phyloP scores from a whole-genome alignment of 2,113 vertebrate genomes.

The Dromiciops gliroides region DNA sequence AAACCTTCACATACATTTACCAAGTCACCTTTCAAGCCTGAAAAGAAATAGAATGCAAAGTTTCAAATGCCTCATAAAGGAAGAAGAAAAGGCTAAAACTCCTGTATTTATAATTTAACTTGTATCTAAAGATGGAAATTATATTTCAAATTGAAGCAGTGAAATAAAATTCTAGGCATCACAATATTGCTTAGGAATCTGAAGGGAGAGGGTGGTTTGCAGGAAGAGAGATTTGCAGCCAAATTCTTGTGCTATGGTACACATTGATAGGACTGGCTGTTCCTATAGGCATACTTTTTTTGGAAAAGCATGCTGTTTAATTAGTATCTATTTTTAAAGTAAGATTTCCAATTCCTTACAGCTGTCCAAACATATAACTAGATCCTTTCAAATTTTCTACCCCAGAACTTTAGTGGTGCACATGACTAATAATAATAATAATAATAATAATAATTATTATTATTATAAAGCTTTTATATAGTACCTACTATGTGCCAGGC shows the following conservation, averaged over 20 bases:
- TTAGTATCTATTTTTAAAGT: conserved; percentile 21
- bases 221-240: background rate
- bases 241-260: conserved; percentile 9
- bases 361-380: background rate
- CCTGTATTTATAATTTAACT: conserved; percentile 28
- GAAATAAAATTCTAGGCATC: background rate
- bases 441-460: too few species aligned
- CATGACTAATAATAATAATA: background rate
- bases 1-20: conserved; percentile 5
- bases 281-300: conserved; percentile 42
- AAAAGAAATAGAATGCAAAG: conserved; percentile 39
- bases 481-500: background rate
- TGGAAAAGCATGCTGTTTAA: conserved; percentile 3
- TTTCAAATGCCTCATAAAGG: conserved; percentile 26
- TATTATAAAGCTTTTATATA: background rate
- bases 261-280: background rate
- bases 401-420: background rate
- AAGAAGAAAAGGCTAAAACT: conserved; percentile 17
- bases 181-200: conserved; percentile 11
- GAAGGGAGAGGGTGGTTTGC: background rate
- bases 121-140: conserved; percentile 3
- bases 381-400: conserved; percentile 40
- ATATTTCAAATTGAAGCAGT: background rate
- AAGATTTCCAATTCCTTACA: background rate
- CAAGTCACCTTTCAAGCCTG: conserved; percentile 35